These are phyloP conservation scores for Aleadryas rufinucha DNA, from an alignment of 2,113 vertebrate species.

Conservation along the genomic window DNA sequence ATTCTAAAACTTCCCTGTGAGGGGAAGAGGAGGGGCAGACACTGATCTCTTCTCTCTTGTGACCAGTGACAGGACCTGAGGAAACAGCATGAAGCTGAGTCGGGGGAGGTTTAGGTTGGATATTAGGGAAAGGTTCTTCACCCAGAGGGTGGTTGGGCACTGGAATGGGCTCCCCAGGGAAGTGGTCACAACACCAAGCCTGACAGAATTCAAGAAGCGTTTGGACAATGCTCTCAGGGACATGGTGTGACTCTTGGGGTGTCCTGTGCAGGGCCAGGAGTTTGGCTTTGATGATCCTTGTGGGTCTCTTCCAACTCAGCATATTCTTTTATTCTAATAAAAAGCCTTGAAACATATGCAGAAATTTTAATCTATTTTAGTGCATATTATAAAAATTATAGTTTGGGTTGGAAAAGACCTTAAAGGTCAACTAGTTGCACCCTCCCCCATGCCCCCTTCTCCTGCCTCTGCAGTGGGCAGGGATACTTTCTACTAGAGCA, in stretches of 20 bases:
- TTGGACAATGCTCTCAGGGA: neutral
- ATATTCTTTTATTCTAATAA: neutral
- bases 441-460: fast-evolving
- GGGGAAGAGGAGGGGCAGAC: neutral
- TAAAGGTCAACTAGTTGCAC: neutral
- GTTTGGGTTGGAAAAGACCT: neutral
- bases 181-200: neutral
- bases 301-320: neutral
- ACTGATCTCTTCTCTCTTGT: neutral
- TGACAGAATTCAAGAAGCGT: neutral
- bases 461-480: neutral
- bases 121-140: neutral
- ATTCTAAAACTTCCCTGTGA: neutral
- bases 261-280: neutral
- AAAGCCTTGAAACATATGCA: neutral
- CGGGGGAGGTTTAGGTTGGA: neutral
- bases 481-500: neutral
- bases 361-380: neutral
- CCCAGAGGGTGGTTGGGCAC: fast-evolving
- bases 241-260: neutral
- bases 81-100: neutral
- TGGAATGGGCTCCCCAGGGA: neutral
- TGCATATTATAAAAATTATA: neutral
- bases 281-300: neutral
- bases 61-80: neutral